phyloP scores from a whole-genome alignment of 2,113 vertebrate genomes.

The Butorides virescens region DNA sequence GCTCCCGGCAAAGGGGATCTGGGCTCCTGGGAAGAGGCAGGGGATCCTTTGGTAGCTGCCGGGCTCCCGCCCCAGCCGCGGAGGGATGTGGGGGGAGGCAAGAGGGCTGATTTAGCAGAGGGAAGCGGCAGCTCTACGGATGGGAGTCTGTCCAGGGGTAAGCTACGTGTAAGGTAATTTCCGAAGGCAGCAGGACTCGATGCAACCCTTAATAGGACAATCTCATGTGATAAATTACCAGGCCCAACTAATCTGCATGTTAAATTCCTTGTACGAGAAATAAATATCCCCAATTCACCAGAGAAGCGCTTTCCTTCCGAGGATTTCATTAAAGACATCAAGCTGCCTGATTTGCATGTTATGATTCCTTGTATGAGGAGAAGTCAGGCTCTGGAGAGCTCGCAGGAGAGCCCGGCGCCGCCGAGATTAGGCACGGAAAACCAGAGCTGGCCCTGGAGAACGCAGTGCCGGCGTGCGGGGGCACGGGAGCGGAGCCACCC shows the following conservation, averaged over 20 bases:
- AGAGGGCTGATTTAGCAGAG: neutral
- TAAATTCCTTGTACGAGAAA: slow-evolving; percentile 70
- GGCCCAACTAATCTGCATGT: slow-evolving; percentile 72
- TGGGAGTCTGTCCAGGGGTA: slow-evolving; percentile 21
- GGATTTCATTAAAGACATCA: slow-evolving; percentile 53
- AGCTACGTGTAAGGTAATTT: slow-evolving; percentile 57
- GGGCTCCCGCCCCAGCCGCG: slow-evolving; percentile 4
- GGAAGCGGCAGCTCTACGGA: neutral
- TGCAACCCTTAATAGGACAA: slow-evolving; percentile 61
- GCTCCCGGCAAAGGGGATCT: neutral
- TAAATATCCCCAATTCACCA: slow-evolving; percentile 66
- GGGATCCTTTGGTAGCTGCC: neutral
- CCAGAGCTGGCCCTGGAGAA: neutral
- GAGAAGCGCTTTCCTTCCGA: slow-evolving; percentile 45
- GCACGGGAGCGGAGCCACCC: neutral
- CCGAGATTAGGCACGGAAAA: neutral
- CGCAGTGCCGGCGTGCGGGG: neutral
- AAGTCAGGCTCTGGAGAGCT: slow-evolving; percentile 5
- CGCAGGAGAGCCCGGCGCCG: neutral
- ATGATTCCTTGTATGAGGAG: neutral
- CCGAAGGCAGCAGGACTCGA: slow-evolving; percentile 36
- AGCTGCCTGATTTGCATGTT: slow-evolving; percentile 46
- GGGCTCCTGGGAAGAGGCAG: neutral
- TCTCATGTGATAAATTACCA: slow-evolving; percentile 72
- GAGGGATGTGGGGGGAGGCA: neutral